A percentile compares a stretch with the other conserved stretches of the same genome.
Conservation (phyloP, 2,113 vertebrate genomes). For the Dicentrarchus labrax region DNA sequence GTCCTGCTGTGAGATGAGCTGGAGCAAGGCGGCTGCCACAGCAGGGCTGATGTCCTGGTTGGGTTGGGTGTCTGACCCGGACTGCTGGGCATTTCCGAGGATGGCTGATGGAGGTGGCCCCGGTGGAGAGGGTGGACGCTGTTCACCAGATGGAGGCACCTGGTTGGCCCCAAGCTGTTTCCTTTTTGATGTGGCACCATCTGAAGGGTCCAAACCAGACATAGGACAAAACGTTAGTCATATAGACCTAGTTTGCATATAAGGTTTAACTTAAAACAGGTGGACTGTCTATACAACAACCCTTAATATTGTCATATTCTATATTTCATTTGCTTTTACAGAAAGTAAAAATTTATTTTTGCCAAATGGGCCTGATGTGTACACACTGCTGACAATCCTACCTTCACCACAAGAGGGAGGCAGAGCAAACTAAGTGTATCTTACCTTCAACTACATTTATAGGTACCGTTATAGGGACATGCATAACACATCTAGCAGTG, state of each 20-base stretch:
- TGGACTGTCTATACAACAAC: background rate
- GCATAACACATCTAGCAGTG: background rate
- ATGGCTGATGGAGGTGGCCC: slow-evolving; percentile 80
- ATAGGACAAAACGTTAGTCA: slow-evolving; percentile 24
- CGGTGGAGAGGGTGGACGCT: slow-evolving; percentile 90
- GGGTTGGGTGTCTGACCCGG: slow-evolving; percentile 49
- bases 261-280: background rate
- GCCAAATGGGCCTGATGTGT: background rate
- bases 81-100: slow-evolving; percentile 62
- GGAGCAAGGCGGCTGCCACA: slow-evolving; percentile 92
- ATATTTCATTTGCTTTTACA: background rate
- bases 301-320: background rate
- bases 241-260: background rate
- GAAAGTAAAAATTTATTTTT: background rate
- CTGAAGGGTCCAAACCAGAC: slow-evolving; percentile 62
- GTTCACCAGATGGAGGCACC: slow-evolving; percentile 87
- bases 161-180: slow-evolving; percentile 67
- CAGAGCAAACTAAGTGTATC: slow-evolving; percentile 10
- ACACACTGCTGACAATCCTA: slow-evolving; percentile 34
- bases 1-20: slow-evolving; percentile 94
- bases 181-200: slow-evolving; percentile 64
- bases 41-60: slow-evolving; percentile 89
- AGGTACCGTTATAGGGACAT: no score
- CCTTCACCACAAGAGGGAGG: slow-evolving; percentile 71
- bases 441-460: background rate